Percentiles rank a stretch among this genome's conserved stretches.
Conservation (phyloP, 2,113 vertebrate species). For the Tragelaphus imberbis region DNA sequence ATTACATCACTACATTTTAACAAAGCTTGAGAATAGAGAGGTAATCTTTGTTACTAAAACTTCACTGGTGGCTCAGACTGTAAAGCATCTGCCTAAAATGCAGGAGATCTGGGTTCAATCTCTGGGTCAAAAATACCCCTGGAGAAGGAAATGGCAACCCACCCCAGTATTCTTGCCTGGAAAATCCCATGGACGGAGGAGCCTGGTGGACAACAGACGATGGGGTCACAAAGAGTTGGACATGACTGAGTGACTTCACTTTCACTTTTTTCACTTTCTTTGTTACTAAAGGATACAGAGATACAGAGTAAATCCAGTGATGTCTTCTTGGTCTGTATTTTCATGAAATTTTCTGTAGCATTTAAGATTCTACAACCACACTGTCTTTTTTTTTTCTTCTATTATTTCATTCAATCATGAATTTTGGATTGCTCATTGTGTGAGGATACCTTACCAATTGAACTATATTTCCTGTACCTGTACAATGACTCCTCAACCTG, state of each 20-base stretch:
- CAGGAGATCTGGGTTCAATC: fast-evolving
- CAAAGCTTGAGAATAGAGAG: neutral
- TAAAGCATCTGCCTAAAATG: neutral
- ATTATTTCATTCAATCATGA: neutral
- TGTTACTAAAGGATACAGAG: neutral
- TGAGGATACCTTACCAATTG: neutral
- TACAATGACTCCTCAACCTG: no score
- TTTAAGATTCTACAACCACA: neutral
- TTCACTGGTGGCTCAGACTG: neutral
- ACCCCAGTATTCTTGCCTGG: no score
- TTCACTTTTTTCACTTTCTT: neutral
- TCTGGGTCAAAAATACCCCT: neutral
- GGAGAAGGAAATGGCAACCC: neutral
- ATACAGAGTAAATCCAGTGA: neutral
- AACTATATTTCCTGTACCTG: neutral
- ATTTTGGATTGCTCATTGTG: neutral
- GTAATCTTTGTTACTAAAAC: neutral
- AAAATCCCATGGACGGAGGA: neutral
- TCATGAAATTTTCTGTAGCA: neutral
- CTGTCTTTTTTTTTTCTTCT: neutral
- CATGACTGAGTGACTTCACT: neutral
- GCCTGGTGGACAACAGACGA: neutral
- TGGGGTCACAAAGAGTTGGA: neutral
- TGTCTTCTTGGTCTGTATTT: neutral
- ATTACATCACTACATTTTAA: neutral